These are phyloP conservation scores for Stictocephala bisonia DNA, from an alignment of 2,888 invertebrate genomes.

Conservation along the genomic window DNA sequence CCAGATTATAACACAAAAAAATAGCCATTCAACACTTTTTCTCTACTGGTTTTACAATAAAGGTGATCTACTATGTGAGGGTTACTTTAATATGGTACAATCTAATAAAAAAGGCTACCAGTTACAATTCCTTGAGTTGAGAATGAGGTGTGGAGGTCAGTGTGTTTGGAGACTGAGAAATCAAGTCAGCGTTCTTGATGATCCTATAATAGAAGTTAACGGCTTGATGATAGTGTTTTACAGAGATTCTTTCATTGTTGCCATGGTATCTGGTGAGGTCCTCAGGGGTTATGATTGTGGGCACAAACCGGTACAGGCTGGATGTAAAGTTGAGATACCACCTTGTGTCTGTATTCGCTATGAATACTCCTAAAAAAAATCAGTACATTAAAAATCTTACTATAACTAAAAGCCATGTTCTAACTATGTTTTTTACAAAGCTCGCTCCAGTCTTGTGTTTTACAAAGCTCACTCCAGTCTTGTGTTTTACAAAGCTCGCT, in stretches of 20 bases:
- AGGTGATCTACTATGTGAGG: no score
- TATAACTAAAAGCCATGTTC: background rate
- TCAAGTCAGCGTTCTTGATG: constrained; percentile 64
- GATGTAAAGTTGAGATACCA: constrained; percentile 65
- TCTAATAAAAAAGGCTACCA: no score
- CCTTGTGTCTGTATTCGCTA: constrained; percentile 66
- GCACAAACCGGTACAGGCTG: constrained; percentile 66
- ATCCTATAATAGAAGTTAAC: constrained; percentile 66
- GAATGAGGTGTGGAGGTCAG: constrained; percentile 21
- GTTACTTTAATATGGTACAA: no score
- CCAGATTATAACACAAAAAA: no score
- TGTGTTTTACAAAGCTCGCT: no score
- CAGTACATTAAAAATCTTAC: background rate
- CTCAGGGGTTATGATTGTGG: constrained; percentile 59
- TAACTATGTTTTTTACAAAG: background rate
- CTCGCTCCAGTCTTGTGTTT: no score
- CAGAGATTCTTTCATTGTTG: constrained; percentile 66
- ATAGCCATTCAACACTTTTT: no score
- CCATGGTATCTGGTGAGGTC: constrained; percentile 65
- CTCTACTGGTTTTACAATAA: no score
- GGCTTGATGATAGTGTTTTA: constrained; percentile 64
- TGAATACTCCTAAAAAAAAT: constrained; percentile 57
- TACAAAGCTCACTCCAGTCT: no score
- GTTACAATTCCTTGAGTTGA: no score
- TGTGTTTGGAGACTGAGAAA: constrained; percentile 50